These are phyloP conservation scores for Erythrocercus mccallii DNA, from an alignment of 2,113 vertebrate genomes.

Conservation along the genomic window DNA sequence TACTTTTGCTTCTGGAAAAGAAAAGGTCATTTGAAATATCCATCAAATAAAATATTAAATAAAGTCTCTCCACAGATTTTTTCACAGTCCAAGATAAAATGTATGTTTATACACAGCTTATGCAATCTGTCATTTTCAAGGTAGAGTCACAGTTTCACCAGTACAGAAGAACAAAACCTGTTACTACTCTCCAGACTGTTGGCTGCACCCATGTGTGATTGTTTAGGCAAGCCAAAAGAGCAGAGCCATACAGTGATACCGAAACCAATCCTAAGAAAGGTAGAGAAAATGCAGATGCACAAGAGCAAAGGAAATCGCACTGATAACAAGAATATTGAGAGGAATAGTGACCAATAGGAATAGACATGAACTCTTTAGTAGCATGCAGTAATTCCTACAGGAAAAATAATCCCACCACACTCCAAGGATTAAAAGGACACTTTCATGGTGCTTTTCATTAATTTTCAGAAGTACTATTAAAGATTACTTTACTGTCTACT, in stretches of 20 bases:
- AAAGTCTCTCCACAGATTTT: background rate
- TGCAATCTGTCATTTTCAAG: background rate
- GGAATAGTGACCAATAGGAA: background rate
- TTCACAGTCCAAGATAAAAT: background rate
- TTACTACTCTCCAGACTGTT: background rate
- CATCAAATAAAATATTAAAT: background rate
- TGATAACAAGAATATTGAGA: background rate
- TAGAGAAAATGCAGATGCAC: background rate
- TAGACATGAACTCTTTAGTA: background rate
- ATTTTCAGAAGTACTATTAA: background rate
- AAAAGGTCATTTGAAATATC: background rate
- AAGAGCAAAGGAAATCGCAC: background rate
- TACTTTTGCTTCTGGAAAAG: slow-evolving; percentile 22
- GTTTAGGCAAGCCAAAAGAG: background rate
- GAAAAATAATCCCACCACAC: background rate
- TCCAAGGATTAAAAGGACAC: slow-evolving; percentile 45
- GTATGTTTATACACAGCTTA: background rate
- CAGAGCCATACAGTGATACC: background rate
- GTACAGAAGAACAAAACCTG: background rate
- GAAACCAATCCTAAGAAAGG: background rate
- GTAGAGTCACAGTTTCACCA: background rate
- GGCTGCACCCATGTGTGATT: background rate
- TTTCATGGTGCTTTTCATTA: background rate
- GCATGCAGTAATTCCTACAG: background rate
- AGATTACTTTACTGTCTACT: background rate